Base-by-base conservation (phyloP, 2,797 vertebrate genomes). In the Benthosema pterotum region DNA sequence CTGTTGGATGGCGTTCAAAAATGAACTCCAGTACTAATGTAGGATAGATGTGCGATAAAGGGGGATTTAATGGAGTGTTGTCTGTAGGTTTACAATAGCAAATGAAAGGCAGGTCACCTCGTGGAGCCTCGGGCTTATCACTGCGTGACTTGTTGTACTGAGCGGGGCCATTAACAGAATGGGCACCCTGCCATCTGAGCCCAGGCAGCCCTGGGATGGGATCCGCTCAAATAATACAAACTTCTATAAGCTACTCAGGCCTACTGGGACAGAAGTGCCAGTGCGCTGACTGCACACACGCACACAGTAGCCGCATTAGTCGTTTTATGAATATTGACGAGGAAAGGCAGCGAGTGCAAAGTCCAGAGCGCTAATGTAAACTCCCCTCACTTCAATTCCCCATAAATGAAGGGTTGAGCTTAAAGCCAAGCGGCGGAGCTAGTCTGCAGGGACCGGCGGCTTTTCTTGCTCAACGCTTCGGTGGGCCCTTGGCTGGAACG, bases 391-490 rank as follows among this genome's bases (percentile, higher is more conserved):
- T 57, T 60, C 18, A 65, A 52, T 65, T 71, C 32, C 43, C 53
- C n/a, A 46, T 55, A 65, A 62, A 67, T 71, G 70, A 67, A 67
- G 52, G 63, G 52, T 52, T 63, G 69, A 65, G 65, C 59, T 78
- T 72, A 55, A 69, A 77, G 45, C 67, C 60, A 43, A 62, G 60
- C 22, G 64, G 42, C 12, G 79, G 72, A 83, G 64, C 43, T n/a
- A n/a, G n/a, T 74, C 53, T 66, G 57, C 49, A 53, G 46, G 25
- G 60, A 77, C 69, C 69, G 63, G 52, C 49, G 55, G 60, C 58
- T 59, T 65, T 82, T 75, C 58, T 66, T 67, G 79, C 67, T 74
- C 74, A 83, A 75, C 67, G 63, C 73, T 56, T 57, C 22, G 67
- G 79, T 68, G 72, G 32, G 81, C 63, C 73, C 60, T 77, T 43